Evolutionary conservation across 2,113 vertebrate genomes (phyloP).

Genomic region (Sinosuthora webbiana): DNA sequence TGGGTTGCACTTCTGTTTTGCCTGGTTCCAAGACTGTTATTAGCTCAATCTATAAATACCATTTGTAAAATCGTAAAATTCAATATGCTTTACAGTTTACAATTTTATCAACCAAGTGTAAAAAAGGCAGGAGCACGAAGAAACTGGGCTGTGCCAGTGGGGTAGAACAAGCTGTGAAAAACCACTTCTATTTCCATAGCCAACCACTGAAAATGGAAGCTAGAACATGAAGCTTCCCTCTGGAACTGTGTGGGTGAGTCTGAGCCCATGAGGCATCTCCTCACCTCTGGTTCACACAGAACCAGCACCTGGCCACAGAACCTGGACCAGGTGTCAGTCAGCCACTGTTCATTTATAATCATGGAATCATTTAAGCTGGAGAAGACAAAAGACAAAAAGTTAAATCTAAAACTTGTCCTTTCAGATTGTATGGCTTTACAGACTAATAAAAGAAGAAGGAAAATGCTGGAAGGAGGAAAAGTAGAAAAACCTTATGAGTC

Average conservation of each 20-base stretch:
- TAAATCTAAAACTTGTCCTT: background rate
- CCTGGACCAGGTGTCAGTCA: background rate
- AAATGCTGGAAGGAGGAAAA: background rate
- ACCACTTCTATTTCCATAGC: background rate
- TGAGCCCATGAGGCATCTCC: background rate
- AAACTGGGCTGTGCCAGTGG: background rate
- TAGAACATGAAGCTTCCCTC: background rate
- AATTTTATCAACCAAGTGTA: background rate
- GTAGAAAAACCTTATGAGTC: background rate
- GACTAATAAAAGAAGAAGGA: background rate
- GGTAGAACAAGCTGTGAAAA: background rate
- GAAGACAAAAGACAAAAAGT: background rate
- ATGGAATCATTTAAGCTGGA: background rate
- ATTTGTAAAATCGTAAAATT: background rate
- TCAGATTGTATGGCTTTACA: background rate
- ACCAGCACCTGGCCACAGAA: background rate
- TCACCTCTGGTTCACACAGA: background rate
- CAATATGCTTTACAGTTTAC: background rate
- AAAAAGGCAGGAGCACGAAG: background rate
- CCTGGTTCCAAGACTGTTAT: background rate
- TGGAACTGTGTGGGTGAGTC: background rate
- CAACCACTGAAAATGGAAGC: background rate
- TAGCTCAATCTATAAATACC: background rate
- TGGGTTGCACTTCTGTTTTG: background rate
- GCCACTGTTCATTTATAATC: background rate